Conservation (phyloP, 2,797 vertebrate genomes). For the Dallia pectoralis region DNA sequence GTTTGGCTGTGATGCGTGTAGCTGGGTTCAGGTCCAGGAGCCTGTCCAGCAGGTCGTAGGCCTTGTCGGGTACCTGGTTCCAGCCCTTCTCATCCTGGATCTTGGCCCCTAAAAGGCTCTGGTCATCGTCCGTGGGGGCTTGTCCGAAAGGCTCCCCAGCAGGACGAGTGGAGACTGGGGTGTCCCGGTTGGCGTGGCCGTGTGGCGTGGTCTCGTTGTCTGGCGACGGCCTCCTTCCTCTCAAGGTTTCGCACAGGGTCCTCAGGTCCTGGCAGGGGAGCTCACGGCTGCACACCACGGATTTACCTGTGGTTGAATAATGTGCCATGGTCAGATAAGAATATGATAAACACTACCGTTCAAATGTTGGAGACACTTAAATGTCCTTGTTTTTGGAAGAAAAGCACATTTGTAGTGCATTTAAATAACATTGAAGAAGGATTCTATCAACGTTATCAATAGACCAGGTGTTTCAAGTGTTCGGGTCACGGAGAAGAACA, state of each 20-base stretch:
- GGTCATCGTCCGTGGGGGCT: background rate
- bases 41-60: slow-evolving; percentile 89
- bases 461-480: too few species aligned
- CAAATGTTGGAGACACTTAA: too few species aligned
- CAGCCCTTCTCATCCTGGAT: slow-evolving; percentile 69
- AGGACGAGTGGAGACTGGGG: background rate
- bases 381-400: too few species aligned
- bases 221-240: slow-evolving; percentile 63
- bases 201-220: slow-evolving; percentile 42
- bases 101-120: slow-evolving; percentile 35
- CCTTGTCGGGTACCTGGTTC: slow-evolving; percentile 84
- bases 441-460: too few species aligned
- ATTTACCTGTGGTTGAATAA: slow-evolving; percentile 79
- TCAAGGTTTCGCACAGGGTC: slow-evolving; percentile 86
- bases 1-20: slow-evolving; percentile 86
- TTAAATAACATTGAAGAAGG: too few species aligned
- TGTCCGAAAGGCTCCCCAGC: background rate
- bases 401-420: too few species aligned
- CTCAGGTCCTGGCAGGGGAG: slow-evolving; percentile 88
- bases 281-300: slow-evolving; percentile 87
- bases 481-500: too few species aligned
- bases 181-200: slow-evolving; percentile 14
- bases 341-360: too few species aligned
- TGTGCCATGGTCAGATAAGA: background rate
- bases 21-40: slow-evolving; percentile 92